A percentile compares a stretch with the other conserved stretches of the same genome.
Evolutionary conservation across 2,888 invertebrate genomes (phyloP).

Genomic region (Argyra leucocephala): DNA sequence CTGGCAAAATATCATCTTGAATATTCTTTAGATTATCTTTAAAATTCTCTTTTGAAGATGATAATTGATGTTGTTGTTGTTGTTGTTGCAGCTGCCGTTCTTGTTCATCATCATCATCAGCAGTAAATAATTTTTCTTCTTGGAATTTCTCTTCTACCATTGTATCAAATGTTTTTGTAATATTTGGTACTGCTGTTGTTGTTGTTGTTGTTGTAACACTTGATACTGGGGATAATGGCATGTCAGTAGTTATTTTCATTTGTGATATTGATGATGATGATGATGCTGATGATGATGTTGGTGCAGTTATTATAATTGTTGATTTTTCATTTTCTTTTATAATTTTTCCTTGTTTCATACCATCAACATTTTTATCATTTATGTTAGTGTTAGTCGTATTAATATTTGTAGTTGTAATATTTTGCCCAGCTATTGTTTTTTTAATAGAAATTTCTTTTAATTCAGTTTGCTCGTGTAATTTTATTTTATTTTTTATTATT

Average conservation of each 20-base stretch:
- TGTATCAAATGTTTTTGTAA: constrained; percentile 2
- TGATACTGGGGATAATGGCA: constrained; percentile 16
- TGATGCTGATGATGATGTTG: constrained; percentile 23
- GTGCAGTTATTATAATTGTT: neutral
- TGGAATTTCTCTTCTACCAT: neutral
- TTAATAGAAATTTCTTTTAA: neutral
- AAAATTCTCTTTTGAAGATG: neutral
- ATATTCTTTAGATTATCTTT: neutral
- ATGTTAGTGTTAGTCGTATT: constrained; percentile 25
- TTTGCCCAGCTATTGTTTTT: constrained; percentile 23
- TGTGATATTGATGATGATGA: constrained; percentile 22
- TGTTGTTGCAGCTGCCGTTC: too few relatives aligned
- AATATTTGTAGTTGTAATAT: constrained; percentile 23
- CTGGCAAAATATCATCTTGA: neutral
- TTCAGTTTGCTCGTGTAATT: neutral
- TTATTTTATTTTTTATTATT: neutral
- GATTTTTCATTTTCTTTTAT: constrained; percentile 18
- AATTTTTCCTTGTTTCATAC: constrained; percentile 23
- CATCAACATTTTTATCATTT: constrained; percentile 28
- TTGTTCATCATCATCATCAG: too few relatives aligned
- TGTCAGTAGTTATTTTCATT: constrained; percentile 3
- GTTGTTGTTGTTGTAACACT: constrained; percentile 12
- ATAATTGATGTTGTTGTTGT: neutral
- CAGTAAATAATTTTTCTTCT: neutral
- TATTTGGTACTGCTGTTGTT: constrained; percentile 13